These are phyloP conservation scores for Bryconaethiops microstoma DNA, from an alignment of 2,797 vertebrate genomes.

Conservation along the genomic window DNA sequence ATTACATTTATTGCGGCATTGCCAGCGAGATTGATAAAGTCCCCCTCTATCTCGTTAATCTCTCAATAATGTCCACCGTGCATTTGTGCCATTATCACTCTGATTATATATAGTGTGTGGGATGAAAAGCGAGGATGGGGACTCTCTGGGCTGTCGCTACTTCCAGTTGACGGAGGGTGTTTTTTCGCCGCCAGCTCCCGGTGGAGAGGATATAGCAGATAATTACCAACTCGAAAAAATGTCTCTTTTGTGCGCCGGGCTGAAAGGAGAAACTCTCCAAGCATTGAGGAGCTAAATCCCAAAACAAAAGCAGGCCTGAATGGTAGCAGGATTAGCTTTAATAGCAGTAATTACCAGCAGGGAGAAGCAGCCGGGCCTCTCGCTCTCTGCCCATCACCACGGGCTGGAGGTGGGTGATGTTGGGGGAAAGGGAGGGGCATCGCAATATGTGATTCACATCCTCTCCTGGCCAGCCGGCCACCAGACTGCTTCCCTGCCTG, in stretches of 20 bases:
- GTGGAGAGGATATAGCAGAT: conserved; percentile 79
- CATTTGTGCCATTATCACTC: conserved; percentile 71
- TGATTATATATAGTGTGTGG: conserved; percentile 57
- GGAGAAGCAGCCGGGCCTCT: conserved; percentile 71
- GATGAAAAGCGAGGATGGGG: conserved; percentile 58
- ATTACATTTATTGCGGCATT: conserved; percentile 71
- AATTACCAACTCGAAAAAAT: conserved; percentile 77
- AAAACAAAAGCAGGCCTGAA: conserved; percentile 82
- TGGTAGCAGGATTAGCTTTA: conserved; percentile 80
- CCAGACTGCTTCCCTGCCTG: conserved; percentile 46
- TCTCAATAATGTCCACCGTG: conserved; percentile 73
- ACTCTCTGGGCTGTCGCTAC: conserved; percentile 60
- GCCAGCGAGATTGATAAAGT: conserved; percentile 82
- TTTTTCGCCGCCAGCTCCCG: conserved; percentile 66
- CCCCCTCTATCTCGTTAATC: conserved; percentile 75
- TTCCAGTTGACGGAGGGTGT: conserved; percentile 53
- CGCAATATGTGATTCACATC: conserved; percentile 62
- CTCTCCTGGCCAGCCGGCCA: conserved; percentile 47
- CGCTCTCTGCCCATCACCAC: conserved; percentile 73
- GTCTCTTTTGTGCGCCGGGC: conserved; percentile 76
- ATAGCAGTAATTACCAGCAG: conserved; percentile 81
- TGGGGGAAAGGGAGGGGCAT: conserved; percentile 21
- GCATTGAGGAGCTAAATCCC: conserved; percentile 81
- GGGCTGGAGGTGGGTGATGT: conserved; percentile 74
- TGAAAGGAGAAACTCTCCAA: conserved; percentile 82